These are phyloP conservation scores for Rhagologus leucostigma DNA, from an alignment of 2,113 vertebrate species.

Conservation along the genomic window DNA sequence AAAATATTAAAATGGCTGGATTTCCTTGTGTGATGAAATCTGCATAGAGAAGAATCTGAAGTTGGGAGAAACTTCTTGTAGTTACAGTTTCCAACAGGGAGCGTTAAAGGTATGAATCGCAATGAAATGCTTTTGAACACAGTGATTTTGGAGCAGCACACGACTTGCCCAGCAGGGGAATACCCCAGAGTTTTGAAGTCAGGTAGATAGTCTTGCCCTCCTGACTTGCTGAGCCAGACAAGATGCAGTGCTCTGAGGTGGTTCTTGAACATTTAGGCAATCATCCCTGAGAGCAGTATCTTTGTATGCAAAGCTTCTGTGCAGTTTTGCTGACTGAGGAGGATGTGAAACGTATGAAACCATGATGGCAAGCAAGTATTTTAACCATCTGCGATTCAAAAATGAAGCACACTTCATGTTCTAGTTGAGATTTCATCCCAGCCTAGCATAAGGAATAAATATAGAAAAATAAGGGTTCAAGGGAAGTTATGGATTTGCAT, in stretches of 20 bases:
- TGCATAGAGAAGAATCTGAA: too few species aligned
- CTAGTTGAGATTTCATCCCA: neutral
- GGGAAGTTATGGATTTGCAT: neutral
- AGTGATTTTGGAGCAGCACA: neutral
- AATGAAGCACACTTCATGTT: neutral
- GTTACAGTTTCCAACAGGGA: neutral
- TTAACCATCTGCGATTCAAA: neutral
- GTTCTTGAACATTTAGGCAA: neutral
- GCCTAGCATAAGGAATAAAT: neutral
- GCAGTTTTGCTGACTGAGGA: neutral
- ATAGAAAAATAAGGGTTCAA: neutral
- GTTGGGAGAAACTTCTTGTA: neutral
- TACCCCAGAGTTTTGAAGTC: neutral
- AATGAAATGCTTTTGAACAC: neutral
- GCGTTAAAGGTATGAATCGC: neutral
- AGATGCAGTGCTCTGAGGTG: neutral
- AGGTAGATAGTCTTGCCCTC: neutral
- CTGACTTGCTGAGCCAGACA: neutral
- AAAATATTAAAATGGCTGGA: neutral
- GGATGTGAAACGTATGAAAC: neutral
- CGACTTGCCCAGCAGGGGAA: neutral
- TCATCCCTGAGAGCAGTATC: neutral
- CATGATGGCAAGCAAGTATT: neutral
- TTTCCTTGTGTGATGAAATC: neutral
- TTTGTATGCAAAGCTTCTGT: neutral